Evolutionary conservation across 1,140 invertebrate genomes (phyloP).

Genomic region (Drosophila navojoa): DNA sequence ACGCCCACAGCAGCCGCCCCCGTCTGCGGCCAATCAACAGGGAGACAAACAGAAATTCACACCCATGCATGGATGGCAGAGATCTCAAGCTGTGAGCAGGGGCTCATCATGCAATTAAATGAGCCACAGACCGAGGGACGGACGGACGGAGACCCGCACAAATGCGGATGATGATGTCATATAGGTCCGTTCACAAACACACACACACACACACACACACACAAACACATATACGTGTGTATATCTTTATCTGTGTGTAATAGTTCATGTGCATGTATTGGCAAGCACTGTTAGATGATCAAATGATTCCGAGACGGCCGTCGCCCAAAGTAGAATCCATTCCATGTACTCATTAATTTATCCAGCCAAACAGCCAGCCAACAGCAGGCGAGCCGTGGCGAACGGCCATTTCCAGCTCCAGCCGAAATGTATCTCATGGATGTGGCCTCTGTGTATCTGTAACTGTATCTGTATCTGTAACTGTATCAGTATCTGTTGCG

Average conservation of each 20-base stretch:
- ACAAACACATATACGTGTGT: background rate
- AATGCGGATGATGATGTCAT: slow-evolving; percentile 73
- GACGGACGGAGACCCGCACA: slow-evolving; percentile 58
- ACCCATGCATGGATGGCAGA: slow-evolving; percentile 23
- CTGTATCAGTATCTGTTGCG: slow-evolving; percentile 50
- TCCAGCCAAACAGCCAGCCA: slow-evolving; percentile 11
- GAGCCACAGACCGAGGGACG: slow-evolving; percentile 27
- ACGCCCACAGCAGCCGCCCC: slow-evolving; percentile 39
- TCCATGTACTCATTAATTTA: slow-evolving; percentile 79
- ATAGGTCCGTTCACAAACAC: slow-evolving; percentile 18
- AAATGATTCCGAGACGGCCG: slow-evolving; percentile 47
- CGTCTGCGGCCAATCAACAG: slow-evolving; percentile 36
- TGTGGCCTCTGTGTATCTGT: slow-evolving; percentile 28
- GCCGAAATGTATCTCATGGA: slow-evolving; percentile 60
- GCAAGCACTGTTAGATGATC: slow-evolving; percentile 78
- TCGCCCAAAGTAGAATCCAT: slow-evolving; percentile 71
- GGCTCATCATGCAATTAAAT: slow-evolving; percentile 71
- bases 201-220: background rate
- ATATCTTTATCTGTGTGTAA: slow-evolving; percentile 14
- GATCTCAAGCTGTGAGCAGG: slow-evolving; percentile 53
- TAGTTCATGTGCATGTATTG: slow-evolving; percentile 40
- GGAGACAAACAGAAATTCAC: slow-evolving; percentile 11
- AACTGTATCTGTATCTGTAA: slow-evolving; percentile 46
- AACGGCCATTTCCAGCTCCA: slow-evolving; percentile 17
- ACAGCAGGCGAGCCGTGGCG: slow-evolving; percentile 9